Percentiles rank a stretch among this genome's conserved stretches.
Conservation (phyloP, 2,888 invertebrate species). For the Thera britannica region DNA sequence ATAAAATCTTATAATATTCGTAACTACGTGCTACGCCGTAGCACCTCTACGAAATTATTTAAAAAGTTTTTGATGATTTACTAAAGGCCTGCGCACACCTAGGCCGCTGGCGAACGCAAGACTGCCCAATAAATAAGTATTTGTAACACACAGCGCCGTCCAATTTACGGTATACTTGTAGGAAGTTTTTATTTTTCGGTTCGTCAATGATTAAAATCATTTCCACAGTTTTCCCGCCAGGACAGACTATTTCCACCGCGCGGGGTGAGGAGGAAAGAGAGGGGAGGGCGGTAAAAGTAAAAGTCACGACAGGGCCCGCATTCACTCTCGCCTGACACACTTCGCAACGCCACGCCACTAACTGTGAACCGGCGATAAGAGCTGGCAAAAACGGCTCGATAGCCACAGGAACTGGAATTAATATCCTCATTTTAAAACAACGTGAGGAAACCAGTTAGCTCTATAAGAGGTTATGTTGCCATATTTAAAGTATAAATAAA, state of each 20-base stretch:
- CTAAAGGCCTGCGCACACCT: too few relatives aligned
- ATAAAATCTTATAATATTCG: slow-evolving; percentile 1
- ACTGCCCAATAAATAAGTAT: too few relatives aligned
- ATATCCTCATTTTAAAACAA: not conserved
- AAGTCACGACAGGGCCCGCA: slow-evolving; percentile 73
- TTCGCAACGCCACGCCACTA: slow-evolving; percentile 42
- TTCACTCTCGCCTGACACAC: slow-evolving; percentile 73
- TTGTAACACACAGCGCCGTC: too few relatives aligned
- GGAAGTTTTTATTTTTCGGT: not conserved
- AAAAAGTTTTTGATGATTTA: too few relatives aligned
- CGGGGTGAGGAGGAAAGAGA: slow-evolving; percentile 35
- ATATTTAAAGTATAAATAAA: too few relatives aligned
- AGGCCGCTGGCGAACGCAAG: too few relatives aligned
- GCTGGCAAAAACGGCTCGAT: slow-evolving; percentile 1
- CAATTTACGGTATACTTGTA: too few relatives aligned
- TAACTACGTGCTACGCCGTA: slow-evolving; percentile 27
- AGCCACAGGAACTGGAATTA: not conserved
- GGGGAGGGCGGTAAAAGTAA: slow-evolving; percentile 68
- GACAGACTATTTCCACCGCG: slow-evolving; percentile 20
- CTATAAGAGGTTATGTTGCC: too few relatives aligned
- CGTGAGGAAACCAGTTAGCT: too few relatives aligned
- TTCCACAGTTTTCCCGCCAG: slow-evolving; percentile 24
- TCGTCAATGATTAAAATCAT: not conserved
- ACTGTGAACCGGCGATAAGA: slow-evolving; percentile 36
- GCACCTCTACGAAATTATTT: slow-evolving; percentile 8